phyloP scores from a whole-genome alignment of 2,888 invertebrate species.

The Deroplatys truncata region DNA sequence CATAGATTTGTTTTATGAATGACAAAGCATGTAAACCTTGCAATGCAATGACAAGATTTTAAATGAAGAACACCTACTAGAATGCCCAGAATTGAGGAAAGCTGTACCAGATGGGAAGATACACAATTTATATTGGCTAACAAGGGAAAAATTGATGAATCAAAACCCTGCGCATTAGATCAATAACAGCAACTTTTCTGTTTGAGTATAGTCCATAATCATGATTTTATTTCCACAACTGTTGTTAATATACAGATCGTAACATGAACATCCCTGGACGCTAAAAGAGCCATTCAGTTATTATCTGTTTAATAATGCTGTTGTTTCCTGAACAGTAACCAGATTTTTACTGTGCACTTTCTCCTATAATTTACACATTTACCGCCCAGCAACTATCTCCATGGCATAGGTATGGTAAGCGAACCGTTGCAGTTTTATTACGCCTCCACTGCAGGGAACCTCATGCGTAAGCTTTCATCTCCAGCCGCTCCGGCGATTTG shows the following conservation, averaged over 20 bases:
- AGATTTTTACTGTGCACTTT: background rate
- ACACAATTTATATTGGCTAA: no score
- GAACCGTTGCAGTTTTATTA: background rate
- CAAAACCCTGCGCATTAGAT: no score
- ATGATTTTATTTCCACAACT: background rate
- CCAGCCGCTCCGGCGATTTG: no score
- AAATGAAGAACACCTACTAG: no score
- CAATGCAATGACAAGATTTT: no score
- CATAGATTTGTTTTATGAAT: no score
- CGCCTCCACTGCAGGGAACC: background rate
- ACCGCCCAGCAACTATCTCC: background rate
- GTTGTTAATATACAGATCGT: background rate
- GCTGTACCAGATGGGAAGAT: no score
- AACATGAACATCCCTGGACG: background rate
- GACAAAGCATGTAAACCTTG: no score
- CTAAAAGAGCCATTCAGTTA: background rate
- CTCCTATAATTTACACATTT: slow-evolving; percentile 1
- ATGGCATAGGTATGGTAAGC: background rate
- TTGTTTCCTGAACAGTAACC: background rate
- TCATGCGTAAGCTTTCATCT: background rate
- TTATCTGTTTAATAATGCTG: background rate
- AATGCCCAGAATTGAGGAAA: no score
- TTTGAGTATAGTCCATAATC: no score
- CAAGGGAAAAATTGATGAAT: no score
- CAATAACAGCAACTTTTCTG: no score